These are phyloP conservation scores for Metellina segmentata DNA, from an alignment of 2,888 invertebrate genomes.

Conservation along the genomic window DNA sequence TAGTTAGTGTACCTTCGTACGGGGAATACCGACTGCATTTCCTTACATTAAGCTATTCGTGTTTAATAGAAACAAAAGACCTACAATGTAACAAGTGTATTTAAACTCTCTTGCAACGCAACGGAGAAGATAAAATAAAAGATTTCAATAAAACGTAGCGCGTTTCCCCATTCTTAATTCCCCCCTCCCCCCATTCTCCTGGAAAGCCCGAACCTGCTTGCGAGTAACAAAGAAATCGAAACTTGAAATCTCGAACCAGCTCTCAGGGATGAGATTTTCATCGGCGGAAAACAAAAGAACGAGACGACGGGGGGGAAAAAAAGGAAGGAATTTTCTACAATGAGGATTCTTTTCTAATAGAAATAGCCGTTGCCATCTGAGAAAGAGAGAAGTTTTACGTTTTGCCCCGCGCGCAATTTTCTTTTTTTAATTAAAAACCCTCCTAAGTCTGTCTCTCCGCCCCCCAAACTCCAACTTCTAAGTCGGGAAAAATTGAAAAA, in stretches of 20 bases:
- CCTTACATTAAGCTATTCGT: too few species aligned
- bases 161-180: background rate
- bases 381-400: background rate
- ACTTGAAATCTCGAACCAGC: background rate
- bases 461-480: conserved; percentile 24
- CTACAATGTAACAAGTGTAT: too few species aligned
- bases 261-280: background rate
- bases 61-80: too few species aligned
- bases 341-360: background rate
- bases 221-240: background rate
- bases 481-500: conserved; percentile 41
- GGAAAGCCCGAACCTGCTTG: background rate
- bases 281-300: background rate
- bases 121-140: too few species aligned
- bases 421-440: conserved; percentile 72
- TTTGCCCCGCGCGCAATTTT: conserved; percentile 28
- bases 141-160: background rate
- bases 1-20: too few species aligned
- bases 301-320: background rate
- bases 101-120: too few species aligned
- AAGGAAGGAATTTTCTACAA: background rate
- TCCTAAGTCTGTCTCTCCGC: conserved; percentile 6
- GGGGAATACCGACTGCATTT: too few species aligned
- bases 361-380: background rate
- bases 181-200: background rate